Evolutionary conservation across 2,797 vertebrate genomes (phyloP).

Genomic region (Melanotaenia nigrans): DNA sequence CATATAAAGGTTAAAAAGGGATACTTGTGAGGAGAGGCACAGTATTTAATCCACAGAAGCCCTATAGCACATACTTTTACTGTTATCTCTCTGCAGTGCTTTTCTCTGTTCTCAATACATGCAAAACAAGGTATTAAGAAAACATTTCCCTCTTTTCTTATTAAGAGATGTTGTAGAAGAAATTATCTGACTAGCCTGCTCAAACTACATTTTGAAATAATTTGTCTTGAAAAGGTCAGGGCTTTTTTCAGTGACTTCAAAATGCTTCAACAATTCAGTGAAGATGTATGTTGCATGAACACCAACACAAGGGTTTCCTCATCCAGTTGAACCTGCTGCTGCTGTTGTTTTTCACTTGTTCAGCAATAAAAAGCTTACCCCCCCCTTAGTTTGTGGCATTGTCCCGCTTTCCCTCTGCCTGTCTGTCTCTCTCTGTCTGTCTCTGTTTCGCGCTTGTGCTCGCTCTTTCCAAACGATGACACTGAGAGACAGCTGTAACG

Average conservation of each 20-base stretch:
- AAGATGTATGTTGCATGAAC: slow-evolving; percentile 50
- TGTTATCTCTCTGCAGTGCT: slow-evolving; percentile 22
- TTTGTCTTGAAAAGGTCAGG: slow-evolving; percentile 71
- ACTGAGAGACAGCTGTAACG: slow-evolving; percentile 85
- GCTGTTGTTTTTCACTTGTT: slow-evolving; percentile 65
- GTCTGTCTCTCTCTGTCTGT: slow-evolving; percentile 31
- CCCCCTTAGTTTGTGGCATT: slow-evolving; percentile 62
- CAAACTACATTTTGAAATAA: slow-evolving; percentile 62
- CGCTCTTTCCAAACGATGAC: slow-evolving; percentile 79
- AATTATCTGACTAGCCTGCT: slow-evolving; percentile 54
- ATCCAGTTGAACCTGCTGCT: slow-evolving; percentile 56
- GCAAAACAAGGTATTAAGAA: slow-evolving; percentile 36
- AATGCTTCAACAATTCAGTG: slow-evolving; percentile 27
- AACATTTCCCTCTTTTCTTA: slow-evolving; percentile 47
- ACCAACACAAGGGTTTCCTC: slow-evolving; percentile 36
- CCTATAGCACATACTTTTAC: slow-evolving; percentile 40
- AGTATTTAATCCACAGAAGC: slow-evolving; percentile 58
- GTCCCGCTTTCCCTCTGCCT: slow-evolving; percentile 54
- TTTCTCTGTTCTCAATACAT: slow-evolving; percentile 30
- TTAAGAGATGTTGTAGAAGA: slow-evolving; percentile 56
- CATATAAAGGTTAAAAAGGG: slow-evolving; percentile 69
- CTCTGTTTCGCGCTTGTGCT: slow-evolving; percentile 45
- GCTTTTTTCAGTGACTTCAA: slow-evolving; percentile 52
- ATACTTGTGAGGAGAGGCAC: slow-evolving; percentile 46
- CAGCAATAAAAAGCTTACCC: slow-evolving; percentile 63